These are phyloP conservation scores for Cecidostiba fungosa DNA, from an alignment of 2,888 invertebrate genomes.

Conservation along the genomic window DNA sequence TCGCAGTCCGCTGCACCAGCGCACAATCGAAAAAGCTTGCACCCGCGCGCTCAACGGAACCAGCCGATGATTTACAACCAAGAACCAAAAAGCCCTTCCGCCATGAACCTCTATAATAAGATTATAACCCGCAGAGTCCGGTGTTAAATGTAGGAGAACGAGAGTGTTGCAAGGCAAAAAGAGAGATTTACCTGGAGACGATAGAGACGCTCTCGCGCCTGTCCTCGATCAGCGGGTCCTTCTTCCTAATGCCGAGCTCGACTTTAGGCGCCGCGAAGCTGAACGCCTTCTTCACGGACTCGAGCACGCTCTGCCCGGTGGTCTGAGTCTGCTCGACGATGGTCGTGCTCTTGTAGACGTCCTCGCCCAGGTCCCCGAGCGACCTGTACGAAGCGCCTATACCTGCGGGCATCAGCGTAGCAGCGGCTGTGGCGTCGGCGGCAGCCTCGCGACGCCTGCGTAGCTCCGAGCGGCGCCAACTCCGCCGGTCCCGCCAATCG, in stretches of 20 bases:
- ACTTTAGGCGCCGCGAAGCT: conserved; percentile 80
- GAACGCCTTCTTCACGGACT: conserved; percentile 84
- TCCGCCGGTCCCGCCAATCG: conserved; percentile 58
- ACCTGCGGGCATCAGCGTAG: conserved; percentile 83
- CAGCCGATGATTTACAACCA: not conserved
- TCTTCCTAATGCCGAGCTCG: conserved; percentile 78
- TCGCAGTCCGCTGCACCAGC: conserved; percentile 12
- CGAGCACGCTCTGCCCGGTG: conserved; percentile 82
- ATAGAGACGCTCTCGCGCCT: conserved; percentile 78
- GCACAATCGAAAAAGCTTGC: not conserved
- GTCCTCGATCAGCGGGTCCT: conserved; percentile 78
- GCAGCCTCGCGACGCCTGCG: conserved; percentile 50
- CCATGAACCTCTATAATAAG: too few species aligned
- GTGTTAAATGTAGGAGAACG: not conserved
- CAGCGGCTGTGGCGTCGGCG: conserved; percentile 67
- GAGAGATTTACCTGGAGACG: conserved; percentile 76
- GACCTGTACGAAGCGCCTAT: conserved; percentile 85
- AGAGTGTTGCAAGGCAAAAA: not conserved
- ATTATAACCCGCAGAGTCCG: not conserved
- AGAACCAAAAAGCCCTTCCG: too few species aligned
- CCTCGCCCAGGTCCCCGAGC: conserved; percentile 82
- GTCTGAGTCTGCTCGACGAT: conserved; percentile 81
- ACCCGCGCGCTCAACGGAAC: not conserved
- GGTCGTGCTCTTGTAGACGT: conserved; percentile 85
- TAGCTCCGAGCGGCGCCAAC: conserved; percentile 64